Percentiles rank a stretch among this genome's conserved stretches.
phyloP scores from a whole-genome alignment of 2,797 vertebrate genomes.

The Sebastes cheni region DNA sequence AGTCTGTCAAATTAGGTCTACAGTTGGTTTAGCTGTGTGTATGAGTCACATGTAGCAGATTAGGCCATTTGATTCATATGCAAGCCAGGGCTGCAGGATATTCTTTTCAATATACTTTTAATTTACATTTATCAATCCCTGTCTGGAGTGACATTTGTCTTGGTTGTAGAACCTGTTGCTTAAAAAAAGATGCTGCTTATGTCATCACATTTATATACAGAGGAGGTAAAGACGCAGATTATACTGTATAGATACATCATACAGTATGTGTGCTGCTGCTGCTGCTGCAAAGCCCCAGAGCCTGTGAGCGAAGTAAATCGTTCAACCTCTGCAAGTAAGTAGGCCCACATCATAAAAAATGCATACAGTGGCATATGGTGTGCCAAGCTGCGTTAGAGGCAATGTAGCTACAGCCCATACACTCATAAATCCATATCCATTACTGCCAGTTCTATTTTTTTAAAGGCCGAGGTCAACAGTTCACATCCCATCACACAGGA shows the following conservation, averaged over 20 bases:
- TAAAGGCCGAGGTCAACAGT: constrained; percentile 72
- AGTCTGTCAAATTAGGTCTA: constrained; percentile 42
- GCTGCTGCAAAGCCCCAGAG: constrained; percentile 23
- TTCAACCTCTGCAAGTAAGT: constrained; percentile 27
- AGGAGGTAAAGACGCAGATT: not conserved
- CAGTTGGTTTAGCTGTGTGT: not conserved
- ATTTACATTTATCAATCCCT: not conserved
- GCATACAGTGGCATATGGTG: constrained; percentile 66
- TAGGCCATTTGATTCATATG: not conserved
- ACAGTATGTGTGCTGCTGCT: not conserved
- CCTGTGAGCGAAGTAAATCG: constrained; percentile 22
- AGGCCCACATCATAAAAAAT: constrained; percentile 65
- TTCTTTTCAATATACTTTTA: not conserved
- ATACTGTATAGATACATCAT: not conserved
- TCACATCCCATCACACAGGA: constrained; percentile 68
- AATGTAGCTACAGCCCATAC: constrained; percentile 41
- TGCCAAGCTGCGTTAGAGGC: constrained; percentile 51
- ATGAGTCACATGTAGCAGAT: constrained; percentile 34
- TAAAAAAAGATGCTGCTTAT: not conserved
- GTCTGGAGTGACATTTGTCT: not conserved
- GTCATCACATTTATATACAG: not conserved
- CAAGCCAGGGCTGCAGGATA: not conserved
- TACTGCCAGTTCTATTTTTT: constrained; percentile 55
- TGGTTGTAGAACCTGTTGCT: constrained; percentile 11
- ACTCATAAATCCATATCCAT: constrained; percentile 74